phyloP scores from a whole-genome alignment of 2,113 vertebrate genomes.

The Bostrychus sinensis region DNA sequence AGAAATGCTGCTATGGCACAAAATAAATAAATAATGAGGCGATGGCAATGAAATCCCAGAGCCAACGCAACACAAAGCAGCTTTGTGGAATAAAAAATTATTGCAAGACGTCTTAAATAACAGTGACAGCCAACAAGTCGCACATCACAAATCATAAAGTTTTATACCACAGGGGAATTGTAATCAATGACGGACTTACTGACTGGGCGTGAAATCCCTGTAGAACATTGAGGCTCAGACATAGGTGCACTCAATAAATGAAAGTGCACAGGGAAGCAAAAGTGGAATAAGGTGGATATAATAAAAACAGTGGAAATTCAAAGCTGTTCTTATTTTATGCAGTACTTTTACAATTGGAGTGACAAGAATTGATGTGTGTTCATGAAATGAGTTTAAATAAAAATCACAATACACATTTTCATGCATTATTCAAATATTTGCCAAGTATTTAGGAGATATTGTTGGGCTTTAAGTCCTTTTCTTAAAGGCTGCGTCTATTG shows the following conservation, averaged over 20 bases:
- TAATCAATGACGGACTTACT: constrained; percentile 46
- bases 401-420: too few relatives aligned
- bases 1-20: constrained; percentile 31
- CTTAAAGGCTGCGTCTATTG: too few relatives aligned
- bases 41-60: constrained; percentile 35
- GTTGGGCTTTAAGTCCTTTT: too few relatives aligned
- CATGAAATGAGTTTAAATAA: too few relatives aligned
- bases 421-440: too few relatives aligned
- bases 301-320: too few relatives aligned
- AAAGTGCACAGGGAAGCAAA: not conserved
- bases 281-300: not conserved
- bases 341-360: too few relatives aligned
- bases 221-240: not conserved
- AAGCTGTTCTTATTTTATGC: too few relatives aligned
- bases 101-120: constrained; percentile 50
- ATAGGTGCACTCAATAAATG: not conserved
- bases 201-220: constrained; percentile 23
- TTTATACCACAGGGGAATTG: constrained; percentile 20
- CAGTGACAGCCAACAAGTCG: constrained; percentile 23
- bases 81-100: constrained; percentile 60
- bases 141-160: constrained; percentile 35
- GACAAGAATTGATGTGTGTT: too few relatives aligned
- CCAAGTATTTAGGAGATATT: too few relatives aligned
- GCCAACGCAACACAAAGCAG: constrained; percentile 38
- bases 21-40: constrained; percentile 10